Base-by-base conservation (phyloP, 92 coral and sea anemone species). In the Hydrozoanthus gracilis region DNA sequence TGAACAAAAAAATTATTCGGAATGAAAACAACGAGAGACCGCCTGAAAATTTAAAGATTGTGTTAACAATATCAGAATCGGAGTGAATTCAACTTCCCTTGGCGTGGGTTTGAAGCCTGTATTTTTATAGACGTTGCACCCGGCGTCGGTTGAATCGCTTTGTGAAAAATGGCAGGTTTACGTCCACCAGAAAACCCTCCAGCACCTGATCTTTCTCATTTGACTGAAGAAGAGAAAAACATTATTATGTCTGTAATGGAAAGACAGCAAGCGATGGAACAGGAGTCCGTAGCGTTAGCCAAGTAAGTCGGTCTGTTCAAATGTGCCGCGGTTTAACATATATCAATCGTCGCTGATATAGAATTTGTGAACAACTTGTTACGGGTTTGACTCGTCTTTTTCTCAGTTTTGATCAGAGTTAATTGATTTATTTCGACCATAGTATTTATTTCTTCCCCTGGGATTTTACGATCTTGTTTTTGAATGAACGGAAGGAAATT, bases 211-310 rank as follows among this genome's bases (percentile, higher is more conserved):
- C 90, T 97, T 46, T 95, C 99, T 60, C 96, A 97, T 79, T 83
- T 97, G 65, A 95, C 99, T 20, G 99, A 95, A 87, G 98, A 97
- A 73, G 99, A 97, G 83, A 93, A 94, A 84, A 87, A 86, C 50
- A 97, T 93, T n/a, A 97, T 97, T 6, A 82, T 88, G 74, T 90
- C 92, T 8, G 99, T 97, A 8, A 93, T 97, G 89, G 82, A 97
- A 56, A 87, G 99, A 12, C 98, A 97, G 78, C 94, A 97, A 87
- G 93, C 94, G 66, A 83, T 95, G 91, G 98, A 97, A 18, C 91
- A 89, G 1, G 98, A 97, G 54, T 92, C 99, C 0, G 78, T 71
- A 3, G 86, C 93, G 73, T 86, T 97, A 87, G 95, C 92, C 70
- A 90, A 93, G 99, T 97, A 89, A 90, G 98, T 71, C 50, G 44